Evolutionary conservation across 2,888 invertebrate species (phyloP).

Genomic region (Fragum sueziense): DNA sequence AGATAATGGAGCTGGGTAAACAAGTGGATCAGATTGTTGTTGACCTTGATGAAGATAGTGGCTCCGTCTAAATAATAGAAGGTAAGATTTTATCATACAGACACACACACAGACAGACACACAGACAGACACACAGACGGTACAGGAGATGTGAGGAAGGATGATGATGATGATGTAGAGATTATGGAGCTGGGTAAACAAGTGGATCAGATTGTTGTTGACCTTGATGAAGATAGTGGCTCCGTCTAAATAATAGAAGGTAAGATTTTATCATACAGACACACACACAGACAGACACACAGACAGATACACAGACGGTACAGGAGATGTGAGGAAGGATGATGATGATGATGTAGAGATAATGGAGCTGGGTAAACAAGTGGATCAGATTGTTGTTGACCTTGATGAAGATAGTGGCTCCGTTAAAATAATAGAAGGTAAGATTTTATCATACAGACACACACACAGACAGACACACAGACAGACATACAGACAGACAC

Average conservation of each 20-base stretch:
- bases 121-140: not conserved
- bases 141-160: not conserved
- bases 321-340: not conserved
- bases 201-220: not conserved
- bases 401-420: not conserved
- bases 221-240: not conserved
- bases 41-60: not conserved
- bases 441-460: not conserved
- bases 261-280: not conserved
- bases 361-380: not conserved
- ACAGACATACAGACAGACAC: not conserved
- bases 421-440: not conserved
- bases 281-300: not conserved
- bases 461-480: not conserved
- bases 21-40: not conserved
- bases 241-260: not conserved
- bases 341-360: not conserved
- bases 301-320: not conserved
- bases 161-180: not conserved
- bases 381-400: not conserved
- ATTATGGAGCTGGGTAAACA: not conserved
- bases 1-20: constrained; percentile 22
- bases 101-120: not conserved
- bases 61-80: not conserved
- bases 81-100: not conserved